Evolutionary conservation across 2,113 vertebrate species (phyloP).

Genomic region (Electrona antarctica): DNA sequence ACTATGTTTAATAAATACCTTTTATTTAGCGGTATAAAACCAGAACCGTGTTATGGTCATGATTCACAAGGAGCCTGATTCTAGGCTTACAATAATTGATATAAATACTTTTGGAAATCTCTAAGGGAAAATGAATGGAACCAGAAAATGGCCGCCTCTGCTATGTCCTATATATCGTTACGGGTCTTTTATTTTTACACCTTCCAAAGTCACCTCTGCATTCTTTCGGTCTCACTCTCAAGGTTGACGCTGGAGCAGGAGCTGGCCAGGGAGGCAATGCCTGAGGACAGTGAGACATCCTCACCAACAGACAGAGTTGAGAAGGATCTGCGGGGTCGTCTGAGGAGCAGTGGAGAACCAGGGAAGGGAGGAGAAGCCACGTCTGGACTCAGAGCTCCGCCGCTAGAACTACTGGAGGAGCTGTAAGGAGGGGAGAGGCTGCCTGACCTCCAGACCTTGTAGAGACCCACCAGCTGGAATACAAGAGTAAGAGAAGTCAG

Average conservation of each 20-base stretch:
- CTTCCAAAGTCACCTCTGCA: constrained; percentile 70
- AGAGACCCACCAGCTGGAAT: constrained; percentile 77
- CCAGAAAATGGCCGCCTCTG: too few relatives aligned
- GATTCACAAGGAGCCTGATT: too few relatives aligned
- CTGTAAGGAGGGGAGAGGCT: constrained; percentile 55
- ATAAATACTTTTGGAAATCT: too few relatives aligned
- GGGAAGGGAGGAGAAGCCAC: constrained; percentile 73
- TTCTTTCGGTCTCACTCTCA: constrained; percentile 71
- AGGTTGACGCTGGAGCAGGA: constrained; percentile 50
- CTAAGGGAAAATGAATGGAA: too few relatives aligned
- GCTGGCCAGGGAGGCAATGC: constrained; percentile 25
- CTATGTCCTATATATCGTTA: too few relatives aligned
- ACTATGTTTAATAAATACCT: too few relatives aligned
- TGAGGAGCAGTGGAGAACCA: constrained; percentile 73
- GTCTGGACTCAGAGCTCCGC: constrained; percentile 65
- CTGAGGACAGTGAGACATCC: constrained; percentile 56
- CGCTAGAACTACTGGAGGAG: constrained; percentile 32
- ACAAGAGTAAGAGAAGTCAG: not conserved
- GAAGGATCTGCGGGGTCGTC: constrained; percentile 50
- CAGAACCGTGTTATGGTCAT: too few relatives aligned
- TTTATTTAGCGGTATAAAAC: too few relatives aligned
- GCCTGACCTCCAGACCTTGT: constrained; percentile 71
- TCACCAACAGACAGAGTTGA: constrained; percentile 48
- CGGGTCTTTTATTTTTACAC: not conserved
- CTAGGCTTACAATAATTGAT: too few relatives aligned